Evolutionary conservation across 30 jellyfish, hydroid and myxozoan genomes (phyloP), one percentile per base, ranked within the genome.

Genomic region (Hydra vulgaris): DNA sequence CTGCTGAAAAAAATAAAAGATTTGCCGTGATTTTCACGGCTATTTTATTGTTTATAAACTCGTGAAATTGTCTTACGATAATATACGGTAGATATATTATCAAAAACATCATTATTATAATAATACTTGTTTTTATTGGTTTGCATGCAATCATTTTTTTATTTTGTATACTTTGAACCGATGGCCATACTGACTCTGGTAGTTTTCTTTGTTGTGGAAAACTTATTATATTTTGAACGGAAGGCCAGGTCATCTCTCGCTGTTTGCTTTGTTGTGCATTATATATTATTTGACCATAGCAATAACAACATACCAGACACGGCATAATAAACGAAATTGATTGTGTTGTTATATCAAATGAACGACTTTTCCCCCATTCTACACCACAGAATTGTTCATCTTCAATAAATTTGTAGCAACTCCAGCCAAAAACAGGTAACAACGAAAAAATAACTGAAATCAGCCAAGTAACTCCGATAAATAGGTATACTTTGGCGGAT

Each of bases 281-380:
- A n/a, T 22, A 66, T n/a, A 78, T 61, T 61, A 78, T 78, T 24
- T 76, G 22, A 18, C 23, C 25, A 40, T 78, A 66, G 25, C 85
- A 78, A 61, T 15, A 40, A 19, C 26, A 15, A 20, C 27, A 40
- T 5, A 78, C 85, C 7, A 78, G 21, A 16, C 52, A 53, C 0
- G 85, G 85, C 3, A 78, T 8, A 16, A 66, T 0, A 18, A 78
- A 78, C 18, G 78, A 24, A 8, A 78, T 1, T 23, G 66, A 12
- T 16, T 18, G 54, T 24, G 68, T 40, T 3, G 67, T 20, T 76
- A 54, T 53, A 24, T 78, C 24, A 66, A 78, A 78, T 18, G 54
- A n/a, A 61, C 17, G 27, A 18, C 85, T 78, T 19, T 78, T 66
- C 54, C 68, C 22, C 85, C 85, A 78, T n/a, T 78, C 85, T n/a